phyloP scores from a whole-genome alignment of 2,888 invertebrate species.

The Argyra leucocephala region DNA sequence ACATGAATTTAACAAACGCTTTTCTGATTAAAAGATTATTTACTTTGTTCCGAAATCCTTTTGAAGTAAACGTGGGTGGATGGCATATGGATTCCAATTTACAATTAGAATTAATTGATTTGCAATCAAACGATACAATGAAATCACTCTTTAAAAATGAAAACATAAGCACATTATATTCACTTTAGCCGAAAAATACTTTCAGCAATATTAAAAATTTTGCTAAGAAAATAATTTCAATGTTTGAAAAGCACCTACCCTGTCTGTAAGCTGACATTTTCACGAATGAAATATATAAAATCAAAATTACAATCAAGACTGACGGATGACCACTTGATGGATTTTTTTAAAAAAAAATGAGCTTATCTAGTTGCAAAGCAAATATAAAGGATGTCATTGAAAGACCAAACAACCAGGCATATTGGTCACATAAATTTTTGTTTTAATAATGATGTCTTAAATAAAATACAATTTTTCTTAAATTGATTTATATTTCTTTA shows the following conservation, averaged over 20 bases:
- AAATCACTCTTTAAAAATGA: slow-evolving; percentile 10
- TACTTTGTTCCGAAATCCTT: slow-evolving; percentile 10
- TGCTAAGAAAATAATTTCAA: slow-evolving; percentile 13
- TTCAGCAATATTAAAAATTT: slow-evolving; percentile 11
- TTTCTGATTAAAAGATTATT: not conserved
- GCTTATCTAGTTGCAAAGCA: slow-evolving; percentile 7
- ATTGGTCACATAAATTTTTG: not conserved
- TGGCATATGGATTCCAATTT: slow-evolving; percentile 9
- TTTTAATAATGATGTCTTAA: slow-evolving; percentile 5
- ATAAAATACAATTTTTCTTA: slow-evolving; percentile 8
- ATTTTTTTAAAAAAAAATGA: slow-evolving; percentile 5
- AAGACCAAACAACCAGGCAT: slow-evolving; percentile 7
- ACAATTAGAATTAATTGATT: slow-evolving; percentile 14
- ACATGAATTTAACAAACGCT: slow-evolving; percentile 1
- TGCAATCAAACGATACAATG: slow-evolving; percentile 9
- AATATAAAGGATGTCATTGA: slow-evolving; percentile 9
- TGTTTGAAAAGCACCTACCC: slow-evolving; percentile 12
- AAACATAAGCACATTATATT: slow-evolving; percentile 11
- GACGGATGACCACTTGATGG: slow-evolving; percentile 4
- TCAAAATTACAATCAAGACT: slow-evolving; percentile 11
- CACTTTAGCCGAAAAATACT: slow-evolving; percentile 8
- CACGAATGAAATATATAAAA: slow-evolving; percentile 14
- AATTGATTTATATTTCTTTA: slow-evolving; percentile 4
- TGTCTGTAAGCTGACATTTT: slow-evolving; percentile 7
- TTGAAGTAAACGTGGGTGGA: slow-evolving; percentile 9